Evolutionary conservation across 2,888 invertebrate genomes (phyloP).

Genomic region (Andrena camellia): DNA sequence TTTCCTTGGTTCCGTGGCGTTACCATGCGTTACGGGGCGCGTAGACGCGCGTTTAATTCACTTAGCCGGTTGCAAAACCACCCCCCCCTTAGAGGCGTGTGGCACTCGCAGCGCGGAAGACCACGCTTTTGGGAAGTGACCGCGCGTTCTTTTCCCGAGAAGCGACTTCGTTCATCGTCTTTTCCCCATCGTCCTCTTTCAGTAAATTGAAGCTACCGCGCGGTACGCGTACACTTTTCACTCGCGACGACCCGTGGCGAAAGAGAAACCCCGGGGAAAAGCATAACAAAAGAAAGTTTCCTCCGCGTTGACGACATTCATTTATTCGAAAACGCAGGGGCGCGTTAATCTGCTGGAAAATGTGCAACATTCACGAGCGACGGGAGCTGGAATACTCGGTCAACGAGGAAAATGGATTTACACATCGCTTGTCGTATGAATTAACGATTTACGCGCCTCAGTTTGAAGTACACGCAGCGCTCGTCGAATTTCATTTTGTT

Average conservation of each 20-base stretch:
- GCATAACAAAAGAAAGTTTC: background rate
- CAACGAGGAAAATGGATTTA: conserved; percentile 11
- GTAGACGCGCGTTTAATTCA: background rate
- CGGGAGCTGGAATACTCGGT: background rate
- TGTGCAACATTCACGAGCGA: conserved; percentile 12
- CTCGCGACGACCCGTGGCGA: background rate
- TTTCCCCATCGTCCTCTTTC: conserved; percentile 4
- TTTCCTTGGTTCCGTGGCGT: background rate
- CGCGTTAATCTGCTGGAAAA: conserved; percentile 5
- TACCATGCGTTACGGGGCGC: conserved; percentile 6
- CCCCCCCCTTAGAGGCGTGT: conserved; percentile 29
- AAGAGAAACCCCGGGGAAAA: background rate
- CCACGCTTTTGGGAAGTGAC: conserved; percentile 8
- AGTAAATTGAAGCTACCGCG: background rate
- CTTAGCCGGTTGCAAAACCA: conserved; percentile 27
- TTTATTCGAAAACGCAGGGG: conserved; percentile 17
- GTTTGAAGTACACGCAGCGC: background rate
- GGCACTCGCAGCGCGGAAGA: conserved; percentile 1
- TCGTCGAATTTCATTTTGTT: background rate
- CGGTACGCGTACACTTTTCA: background rate
- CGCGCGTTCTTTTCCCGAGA: background rate
- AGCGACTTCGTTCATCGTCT: conserved; percentile 20
- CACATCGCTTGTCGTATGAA: background rate
- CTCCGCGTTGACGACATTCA: background rate
- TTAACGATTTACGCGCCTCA: background rate